Evolutionary conservation across 2,888 invertebrate species (phyloP).

Genomic region (Pedicia rivosa): DNA sequence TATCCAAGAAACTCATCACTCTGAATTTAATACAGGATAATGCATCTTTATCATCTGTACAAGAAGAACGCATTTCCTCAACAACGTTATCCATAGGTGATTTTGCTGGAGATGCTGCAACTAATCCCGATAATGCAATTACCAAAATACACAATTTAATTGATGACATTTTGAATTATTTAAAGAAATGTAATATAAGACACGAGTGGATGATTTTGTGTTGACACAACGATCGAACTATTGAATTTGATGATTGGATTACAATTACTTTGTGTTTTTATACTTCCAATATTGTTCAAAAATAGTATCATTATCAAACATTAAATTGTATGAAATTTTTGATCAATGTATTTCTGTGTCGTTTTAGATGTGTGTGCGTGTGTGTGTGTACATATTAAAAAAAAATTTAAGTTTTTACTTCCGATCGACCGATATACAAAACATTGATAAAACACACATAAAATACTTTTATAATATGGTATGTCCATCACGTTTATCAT

Average conservation of each 20-base stretch:
- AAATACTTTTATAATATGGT: too few species aligned
- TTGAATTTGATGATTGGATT: conserved; percentile 1
- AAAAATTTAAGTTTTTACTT: conserved; percentile 7
- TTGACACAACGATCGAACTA: conserved; percentile 4
- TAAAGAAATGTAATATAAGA: background rate
- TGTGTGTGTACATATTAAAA: background rate
- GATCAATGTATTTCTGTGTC: background rate
- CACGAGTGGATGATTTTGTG: background rate
- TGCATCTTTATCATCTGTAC: conserved; percentile 57
- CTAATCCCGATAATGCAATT: conserved; percentile 39
- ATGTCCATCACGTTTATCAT: too few species aligned
- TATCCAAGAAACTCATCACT: conserved; percentile 61
- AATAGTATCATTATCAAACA: background rate
- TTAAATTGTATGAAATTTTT: background rate
- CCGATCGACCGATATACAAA: conserved; percentile 12
- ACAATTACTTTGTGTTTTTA: background rate
- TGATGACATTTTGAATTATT: conserved; percentile 14
- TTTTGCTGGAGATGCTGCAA: conserved; percentile 43
- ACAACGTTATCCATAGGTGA: conserved; percentile 56
- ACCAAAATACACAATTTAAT: conserved; percentile 21
- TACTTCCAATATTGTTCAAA: background rate
- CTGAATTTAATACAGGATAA: conserved; percentile 72
- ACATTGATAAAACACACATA: too few species aligned
- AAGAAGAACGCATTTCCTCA: conserved; percentile 59
- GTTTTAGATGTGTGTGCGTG: background rate